These are phyloP conservation scores for Apantesis nais DNA, from an alignment of 2,888 invertebrate genomes.

Conservation along the genomic window DNA sequence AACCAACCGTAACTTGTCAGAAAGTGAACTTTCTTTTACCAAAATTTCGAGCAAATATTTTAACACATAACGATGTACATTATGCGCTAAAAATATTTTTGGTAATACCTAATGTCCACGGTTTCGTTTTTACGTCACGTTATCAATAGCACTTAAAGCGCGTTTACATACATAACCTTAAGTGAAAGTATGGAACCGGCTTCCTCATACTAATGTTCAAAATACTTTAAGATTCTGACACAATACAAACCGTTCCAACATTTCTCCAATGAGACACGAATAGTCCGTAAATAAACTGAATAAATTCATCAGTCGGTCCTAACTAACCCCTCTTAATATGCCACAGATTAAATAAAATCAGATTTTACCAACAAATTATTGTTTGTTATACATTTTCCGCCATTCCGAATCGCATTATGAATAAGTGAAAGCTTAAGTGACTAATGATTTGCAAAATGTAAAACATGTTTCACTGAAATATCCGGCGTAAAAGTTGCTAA, in stretches of 20 bases:
- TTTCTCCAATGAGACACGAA: slow-evolving; percentile 76
- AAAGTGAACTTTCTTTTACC: slow-evolving; percentile 26
- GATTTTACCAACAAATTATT: slow-evolving; percentile 15
- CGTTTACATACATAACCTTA: slow-evolving; percentile 82
- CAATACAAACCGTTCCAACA: slow-evolving; percentile 72
- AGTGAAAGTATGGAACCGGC: slow-evolving; percentile 81
- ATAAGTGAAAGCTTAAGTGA: slow-evolving; percentile 45
- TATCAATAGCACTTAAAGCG: slow-evolving; percentile 76
- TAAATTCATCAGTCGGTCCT: slow-evolving; percentile 77
- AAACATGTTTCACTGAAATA: slow-evolving; percentile 33
- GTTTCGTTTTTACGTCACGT: slow-evolving; percentile 74
- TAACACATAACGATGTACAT: slow-evolving; percentile 25
- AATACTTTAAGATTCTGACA: slow-evolving; percentile 81
- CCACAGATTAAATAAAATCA: slow-evolving; percentile 61
- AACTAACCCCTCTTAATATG: slow-evolving; percentile 68
- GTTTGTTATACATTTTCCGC: slow-evolving; percentile 19
- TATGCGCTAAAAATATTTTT: slow-evolving; percentile 43
- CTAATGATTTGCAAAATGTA: slow-evolving; percentile 36
- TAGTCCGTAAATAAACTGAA: slow-evolving; percentile 78
- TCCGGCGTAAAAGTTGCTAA: slow-evolving; percentile 22
- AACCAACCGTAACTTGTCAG: slow-evolving; percentile 16
- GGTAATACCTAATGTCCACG: slow-evolving; percentile 43
- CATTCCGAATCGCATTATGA: slow-evolving; percentile 29
- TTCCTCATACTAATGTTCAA: slow-evolving; percentile 81
- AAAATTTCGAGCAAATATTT: slow-evolving; percentile 26